Percentiles rank a stretch among this genome's conserved stretches.
These are phyloP conservation scores for Pseudobourletiella spinata DNA, from an alignment of 1,140 invertebrate genomes.

Conservation along the genomic window DNA sequence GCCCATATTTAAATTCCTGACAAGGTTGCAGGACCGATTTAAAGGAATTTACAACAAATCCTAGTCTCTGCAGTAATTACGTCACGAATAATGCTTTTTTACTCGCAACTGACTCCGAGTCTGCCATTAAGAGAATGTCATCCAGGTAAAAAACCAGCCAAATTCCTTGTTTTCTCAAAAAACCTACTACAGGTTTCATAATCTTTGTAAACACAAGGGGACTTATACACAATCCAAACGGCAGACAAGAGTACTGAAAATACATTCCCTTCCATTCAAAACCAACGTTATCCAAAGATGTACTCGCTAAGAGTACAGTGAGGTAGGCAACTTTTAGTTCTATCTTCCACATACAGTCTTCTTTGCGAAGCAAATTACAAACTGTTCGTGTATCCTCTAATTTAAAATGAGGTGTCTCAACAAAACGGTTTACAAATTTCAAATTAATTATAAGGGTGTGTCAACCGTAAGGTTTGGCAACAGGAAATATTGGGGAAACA, in stretches of 20 bases:
- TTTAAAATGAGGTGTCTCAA: constrained; percentile 4
- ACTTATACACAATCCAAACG: constrained; percentile 15
- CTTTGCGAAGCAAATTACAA: constrained; percentile 2
- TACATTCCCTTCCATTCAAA: constrained; percentile 9
- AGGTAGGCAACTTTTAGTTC: constrained; percentile 25
- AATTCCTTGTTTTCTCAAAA: constrained; percentile 4
- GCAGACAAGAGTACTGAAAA: constrained; percentile 18
- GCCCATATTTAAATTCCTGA: background rate
- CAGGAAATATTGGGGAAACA: no score
- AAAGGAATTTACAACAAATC: constrained; percentile 9
- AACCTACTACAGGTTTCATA: constrained; percentile 17
- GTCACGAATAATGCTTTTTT: background rate
- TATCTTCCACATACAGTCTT: constrained; percentile 8
- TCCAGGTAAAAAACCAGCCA: constrained; percentile 20
- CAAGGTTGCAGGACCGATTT: constrained; percentile 5
- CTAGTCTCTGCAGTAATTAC: background rate
- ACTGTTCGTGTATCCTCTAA: constrained; percentile 15
- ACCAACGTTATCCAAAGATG: constrained; percentile 13
- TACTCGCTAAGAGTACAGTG: background rate
- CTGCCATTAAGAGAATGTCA: constrained; percentile 18
- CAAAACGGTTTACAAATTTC: constrained; percentile 16
- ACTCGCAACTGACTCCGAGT: background rate
- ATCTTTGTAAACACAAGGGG: constrained; percentile 21
- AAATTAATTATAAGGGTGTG: no score
- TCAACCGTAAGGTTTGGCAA: no score